A percentile compares a stretch with the other conserved stretches of the same genome.
These are phyloP conservation scores for Pagetopsis macropterus DNA, from an alignment of 2,797 vertebrate genomes.

Conservation along the genomic window DNA sequence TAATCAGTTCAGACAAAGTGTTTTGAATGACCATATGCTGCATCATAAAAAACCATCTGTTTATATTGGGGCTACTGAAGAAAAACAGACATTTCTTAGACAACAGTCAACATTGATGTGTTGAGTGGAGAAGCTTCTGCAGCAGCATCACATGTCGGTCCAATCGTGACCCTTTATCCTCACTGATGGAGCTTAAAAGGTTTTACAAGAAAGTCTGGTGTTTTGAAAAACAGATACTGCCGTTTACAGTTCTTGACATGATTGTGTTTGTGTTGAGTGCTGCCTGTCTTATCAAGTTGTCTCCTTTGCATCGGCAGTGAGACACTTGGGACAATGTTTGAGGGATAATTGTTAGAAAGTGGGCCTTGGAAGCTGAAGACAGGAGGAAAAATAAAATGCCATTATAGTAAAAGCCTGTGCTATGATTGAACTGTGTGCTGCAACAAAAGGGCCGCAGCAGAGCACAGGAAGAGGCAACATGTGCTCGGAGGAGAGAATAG, in stretches of 20 bases:
- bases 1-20: slow-evolving; percentile 41
- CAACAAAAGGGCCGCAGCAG: slow-evolving; percentile 19
- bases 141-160: slow-evolving; percentile 21
- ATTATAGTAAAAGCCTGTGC: slow-evolving; percentile 50
- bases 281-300: slow-evolving; percentile 48
- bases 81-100: slow-evolving; percentile 31
- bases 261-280: slow-evolving; percentile 32
- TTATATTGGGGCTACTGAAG: slow-evolving; percentile 8
- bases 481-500: background rate
- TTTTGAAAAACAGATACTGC: slow-evolving; percentile 19
- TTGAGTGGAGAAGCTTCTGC: slow-evolving; percentile 22
- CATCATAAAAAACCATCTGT: slow-evolving; percentile 43
- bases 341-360: slow-evolving; percentile 50
- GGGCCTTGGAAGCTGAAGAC: slow-evolving; percentile 42
- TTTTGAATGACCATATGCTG: slow-evolving; percentile 31
- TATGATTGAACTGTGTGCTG: slow-evolving; percentile 17
- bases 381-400: slow-evolving; percentile 44
- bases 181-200: slow-evolving; percentile 45
- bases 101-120: slow-evolving; percentile 39
- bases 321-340: slow-evolving; percentile 39
- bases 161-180: slow-evolving; percentile 43
- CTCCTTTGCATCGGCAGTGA: slow-evolving; percentile 41
- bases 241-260: slow-evolving; percentile 26
- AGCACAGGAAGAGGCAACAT: slow-evolving; percentile 9
- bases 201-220: slow-evolving; percentile 33